Conservation (phyloP, 2,113 vertebrate species). For the Hyaena hyaena region DNA sequence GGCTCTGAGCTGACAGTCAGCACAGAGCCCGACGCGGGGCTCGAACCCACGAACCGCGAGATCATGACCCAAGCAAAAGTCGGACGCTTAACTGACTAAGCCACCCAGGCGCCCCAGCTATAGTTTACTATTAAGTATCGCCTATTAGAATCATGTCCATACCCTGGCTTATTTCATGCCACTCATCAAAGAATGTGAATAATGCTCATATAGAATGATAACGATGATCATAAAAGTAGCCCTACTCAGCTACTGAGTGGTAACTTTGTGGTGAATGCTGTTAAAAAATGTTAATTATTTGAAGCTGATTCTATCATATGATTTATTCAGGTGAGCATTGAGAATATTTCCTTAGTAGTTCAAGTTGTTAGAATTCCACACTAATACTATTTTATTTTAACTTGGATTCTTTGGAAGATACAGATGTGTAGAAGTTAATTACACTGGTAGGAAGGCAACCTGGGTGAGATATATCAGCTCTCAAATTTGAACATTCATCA, state of each 20-base stretch:
- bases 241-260: background rate
- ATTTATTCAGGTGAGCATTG: background rate
- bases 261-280: background rate
- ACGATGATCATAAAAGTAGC: background rate
- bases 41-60: too few species aligned
- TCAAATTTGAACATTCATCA: background rate
- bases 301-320: background rate
- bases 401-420: background rate
- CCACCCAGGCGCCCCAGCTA: too few species aligned
- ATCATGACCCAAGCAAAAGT: too few species aligned
- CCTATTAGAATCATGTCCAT: background rate
- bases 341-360: background rate
- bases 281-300: slow-evolving; percentile 47
- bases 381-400: background rate
- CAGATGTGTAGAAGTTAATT: background rate
- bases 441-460: background rate
- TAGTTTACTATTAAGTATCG: background rate
- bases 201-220: background rate
- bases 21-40: too few species aligned
- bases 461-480: background rate
- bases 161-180: background rate
- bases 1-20: too few species aligned
- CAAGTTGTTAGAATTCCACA: slow-evolving; percentile 8
- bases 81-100: too few species aligned
- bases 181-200: background rate